Conservation (phyloP, 2,113 vertebrate species). For the Mesitornis unicolor region DNA sequence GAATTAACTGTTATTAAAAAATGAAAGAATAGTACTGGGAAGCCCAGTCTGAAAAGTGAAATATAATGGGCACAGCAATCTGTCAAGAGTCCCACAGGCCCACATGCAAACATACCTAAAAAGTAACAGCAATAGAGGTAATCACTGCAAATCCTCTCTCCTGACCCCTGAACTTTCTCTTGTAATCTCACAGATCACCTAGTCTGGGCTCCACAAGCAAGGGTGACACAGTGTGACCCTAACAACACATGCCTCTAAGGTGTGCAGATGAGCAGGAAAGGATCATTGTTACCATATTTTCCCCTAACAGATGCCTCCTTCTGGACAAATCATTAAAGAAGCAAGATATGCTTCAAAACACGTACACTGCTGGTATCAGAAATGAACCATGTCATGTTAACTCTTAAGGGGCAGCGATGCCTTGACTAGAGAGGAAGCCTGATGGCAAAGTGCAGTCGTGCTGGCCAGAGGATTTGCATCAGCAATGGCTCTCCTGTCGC, state of each 20-base stretch:
- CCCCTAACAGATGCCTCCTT: not conserved
- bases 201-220: not conserved
- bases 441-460: not conserved
- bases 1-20: not conserved
- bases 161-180: not conserved
- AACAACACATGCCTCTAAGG: not conserved
- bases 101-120: not conserved
- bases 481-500: accelerated
- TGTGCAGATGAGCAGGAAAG: not conserved
- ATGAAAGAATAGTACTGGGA: not conserved
- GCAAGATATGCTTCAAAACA: not conserved
- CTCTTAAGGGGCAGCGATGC: not conserved
- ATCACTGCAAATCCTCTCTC: not conserved
- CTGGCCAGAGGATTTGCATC: not conserved
- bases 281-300: not conserved
- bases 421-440: not conserved
- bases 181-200: not conserved
- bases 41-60: not conserved
- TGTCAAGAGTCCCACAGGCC: not conserved
- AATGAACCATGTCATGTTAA: not conserved
- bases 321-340: not conserved
- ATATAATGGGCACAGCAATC: accelerated
- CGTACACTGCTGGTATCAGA: accelerated
- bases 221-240: not conserved
- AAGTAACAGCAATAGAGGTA: not conserved